Base-by-base conservation (phyloP, 2,888 invertebrate genomes). In the Mellilla xanthometata region DNA sequence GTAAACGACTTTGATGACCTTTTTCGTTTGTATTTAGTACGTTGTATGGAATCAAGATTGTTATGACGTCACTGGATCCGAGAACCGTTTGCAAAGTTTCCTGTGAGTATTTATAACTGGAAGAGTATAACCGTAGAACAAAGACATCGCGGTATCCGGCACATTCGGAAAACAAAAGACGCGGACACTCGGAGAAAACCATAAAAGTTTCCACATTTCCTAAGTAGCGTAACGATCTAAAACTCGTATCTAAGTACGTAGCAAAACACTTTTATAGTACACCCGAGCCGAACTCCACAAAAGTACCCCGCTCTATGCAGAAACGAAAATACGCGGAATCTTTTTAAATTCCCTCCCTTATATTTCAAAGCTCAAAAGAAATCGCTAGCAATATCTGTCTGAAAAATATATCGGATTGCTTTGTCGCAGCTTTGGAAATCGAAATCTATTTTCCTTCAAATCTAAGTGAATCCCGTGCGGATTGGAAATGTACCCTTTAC, bases 391-490 rank as follows among this genome's bases (percentile, higher is more conserved):
- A 89, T 89, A 89, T 89, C 88, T 87, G 88, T 87, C 88, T 89
- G 88, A 88, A 89, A 89, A 88, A 89, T 89, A 89, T 89, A 88
- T 89, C 89, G 88, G 88, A 89, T 88, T 88, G 88, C 89, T 88
- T 89, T 89, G 89, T 89, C 88, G 88, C 86, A 87, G 89, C 88
- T 87, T 87, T 87, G 80, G 80, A 87, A 88, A 88, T 88, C 89
- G 87, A 89, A 88, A 89, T 89, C 88, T 89, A 89, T 89, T 88
- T 89, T 89, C 89, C 89, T 88, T 89, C 89, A 88, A 89, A 89
- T 88, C 89, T 89, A 89, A 89, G 89, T 87, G 89, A 89, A 89
- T 89, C 89, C 89, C 89, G 86, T 82, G 89, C 84, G 89, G 88
- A 88, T 89, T 88, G 89, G 85, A 87, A 88, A 84, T 83, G 86